These are phyloP conservation scores for Orchesellides sinensis DNA, from an alignment of 2,888 invertebrate species.

Conservation along the genomic window DNA sequence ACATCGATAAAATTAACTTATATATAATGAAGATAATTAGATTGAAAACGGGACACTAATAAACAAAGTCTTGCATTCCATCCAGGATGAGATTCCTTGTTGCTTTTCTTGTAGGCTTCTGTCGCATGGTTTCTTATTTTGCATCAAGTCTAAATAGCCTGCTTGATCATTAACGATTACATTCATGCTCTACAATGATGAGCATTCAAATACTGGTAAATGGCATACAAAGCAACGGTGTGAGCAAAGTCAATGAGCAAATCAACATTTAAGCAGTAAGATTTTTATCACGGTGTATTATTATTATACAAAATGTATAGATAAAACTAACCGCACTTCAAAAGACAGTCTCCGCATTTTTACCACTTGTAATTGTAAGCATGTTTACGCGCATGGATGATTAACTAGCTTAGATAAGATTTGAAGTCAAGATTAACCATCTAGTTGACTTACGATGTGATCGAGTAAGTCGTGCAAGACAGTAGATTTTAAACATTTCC, in stretches of 20 bases:
- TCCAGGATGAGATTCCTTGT: no score
- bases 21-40: no score
- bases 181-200: not conserved
- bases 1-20: no score
- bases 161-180: not conserved
- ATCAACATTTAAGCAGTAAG: slow-evolving; percentile 48
- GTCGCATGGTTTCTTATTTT: no score
- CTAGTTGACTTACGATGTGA: slow-evolving; percentile 62
- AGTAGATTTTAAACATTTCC: not conserved
- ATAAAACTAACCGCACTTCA: slow-evolving; percentile 40
- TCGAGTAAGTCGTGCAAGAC: slow-evolving; percentile 46
- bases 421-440: slow-evolving; percentile 57
- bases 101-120: no score
- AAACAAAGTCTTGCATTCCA: no score
- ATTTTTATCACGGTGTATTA: no score
- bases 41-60: no score
- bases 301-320: no score
- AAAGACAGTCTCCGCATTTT: slow-evolving; percentile 11
- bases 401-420: slow-evolving; percentile 61
- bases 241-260: slow-evolving; percentile 28
- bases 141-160: not conserved
- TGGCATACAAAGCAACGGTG: no score
- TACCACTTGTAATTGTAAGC: slow-evolving; percentile 32
- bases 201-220: not conserved
- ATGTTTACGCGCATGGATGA: slow-evolving; percentile 51